Base-by-base conservation (phyloP, 2,797 vertebrate species). In the Sebastes aleutianus region DNA sequence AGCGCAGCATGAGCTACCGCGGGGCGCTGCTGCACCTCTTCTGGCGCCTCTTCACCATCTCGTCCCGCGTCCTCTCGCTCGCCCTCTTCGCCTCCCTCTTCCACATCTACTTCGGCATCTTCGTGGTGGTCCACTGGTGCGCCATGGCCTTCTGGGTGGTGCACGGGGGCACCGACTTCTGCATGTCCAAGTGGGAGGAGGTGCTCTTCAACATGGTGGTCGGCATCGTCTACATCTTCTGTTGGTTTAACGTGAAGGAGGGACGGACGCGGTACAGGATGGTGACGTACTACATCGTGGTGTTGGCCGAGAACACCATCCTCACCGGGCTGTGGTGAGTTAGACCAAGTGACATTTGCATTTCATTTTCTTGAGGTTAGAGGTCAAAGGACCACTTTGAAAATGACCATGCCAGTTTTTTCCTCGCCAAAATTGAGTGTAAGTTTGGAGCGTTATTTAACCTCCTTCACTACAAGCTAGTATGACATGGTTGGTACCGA, bases 101-200 rank as follows among this genome's bases (percentile, higher is more conserved):
- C 95, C 98, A 99, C 97, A 97, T 99, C 94, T 99, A 99, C 95
- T 99, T 99, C 68, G 98, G 98, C 94, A 99, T 99, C 96, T 99
- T 99, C 76, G 97, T 99, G 92, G 97, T 99, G 91, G 91, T 99
- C 79, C 98, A 99, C 95, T 99, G 98, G 98, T 99, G 98, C 53
- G 97, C 97, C 95, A 99, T 99, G 98, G 98, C 98, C 88, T 99
- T 99, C 96, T 99, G 98, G 98, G 97, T 99, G 92, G 97, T 99
- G 93, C 97, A 99, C 84, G 98, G 98, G 7, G 98, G 98, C 89
- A 99, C 98, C 36, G 98, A 99, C 94, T 99, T 99, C 96, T 99
- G 98, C 94, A 99, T 99, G 98, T 99, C 98, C 93, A 99, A 99
- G 95, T 99, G 98, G 98, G 98, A 99, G 94, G 98, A 99, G 96